These are phyloP conservation scores for Rambutsinella grinnellia DNA, from an alignment of 2,888 invertebrate species.

Conservation along the genomic window DNA sequence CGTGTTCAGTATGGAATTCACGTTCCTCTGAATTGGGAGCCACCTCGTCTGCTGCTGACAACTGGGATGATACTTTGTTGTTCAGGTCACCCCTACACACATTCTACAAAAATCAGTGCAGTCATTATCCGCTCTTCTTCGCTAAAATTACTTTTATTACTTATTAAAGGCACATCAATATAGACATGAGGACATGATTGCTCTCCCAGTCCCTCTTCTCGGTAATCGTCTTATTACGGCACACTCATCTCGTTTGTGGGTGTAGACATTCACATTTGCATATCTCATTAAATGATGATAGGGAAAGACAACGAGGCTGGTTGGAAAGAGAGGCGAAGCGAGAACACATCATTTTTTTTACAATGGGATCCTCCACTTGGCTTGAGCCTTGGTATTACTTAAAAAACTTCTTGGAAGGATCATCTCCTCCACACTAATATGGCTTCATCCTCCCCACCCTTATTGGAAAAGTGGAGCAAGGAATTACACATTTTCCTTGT, in stretches of 20 bases:
- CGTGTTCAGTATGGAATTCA: too few relatives aligned
- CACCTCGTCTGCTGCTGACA: too few relatives aligned
- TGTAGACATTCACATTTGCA: conserved; percentile 59
- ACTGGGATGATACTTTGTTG: too few relatives aligned
- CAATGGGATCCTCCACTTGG: too few relatives aligned
- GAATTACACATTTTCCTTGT: conserved; percentile 37
- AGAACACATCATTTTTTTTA: too few relatives aligned
- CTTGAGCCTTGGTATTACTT: conserved; percentile 46
- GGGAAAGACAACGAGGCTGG: too few relatives aligned
- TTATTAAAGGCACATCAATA: too few relatives aligned
- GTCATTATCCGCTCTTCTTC: conserved; percentile 31
- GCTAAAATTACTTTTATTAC: conserved; percentile 25
- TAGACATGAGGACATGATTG: too few relatives aligned
- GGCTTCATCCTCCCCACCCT: conserved; percentile 32
- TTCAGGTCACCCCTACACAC: conserved; percentile 57
- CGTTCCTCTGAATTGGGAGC: too few relatives aligned
- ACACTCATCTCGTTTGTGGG: conserved; percentile 55
- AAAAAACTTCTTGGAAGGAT: conserved; percentile 41
- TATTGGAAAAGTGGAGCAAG: conserved; percentile 51
- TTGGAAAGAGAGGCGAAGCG: too few relatives aligned
- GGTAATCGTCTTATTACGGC: conserved; percentile 49
- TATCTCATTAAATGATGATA: conserved; percentile 58
- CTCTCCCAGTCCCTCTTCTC: too few relatives aligned
- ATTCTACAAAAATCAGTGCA: too few relatives aligned
- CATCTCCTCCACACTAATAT: conserved; percentile 30